A percentile compares a stretch with the other conserved stretches of the same genome.
Conservation (phyloP, 2,113 vertebrate species). For the Hipposideros armiger region DNA sequence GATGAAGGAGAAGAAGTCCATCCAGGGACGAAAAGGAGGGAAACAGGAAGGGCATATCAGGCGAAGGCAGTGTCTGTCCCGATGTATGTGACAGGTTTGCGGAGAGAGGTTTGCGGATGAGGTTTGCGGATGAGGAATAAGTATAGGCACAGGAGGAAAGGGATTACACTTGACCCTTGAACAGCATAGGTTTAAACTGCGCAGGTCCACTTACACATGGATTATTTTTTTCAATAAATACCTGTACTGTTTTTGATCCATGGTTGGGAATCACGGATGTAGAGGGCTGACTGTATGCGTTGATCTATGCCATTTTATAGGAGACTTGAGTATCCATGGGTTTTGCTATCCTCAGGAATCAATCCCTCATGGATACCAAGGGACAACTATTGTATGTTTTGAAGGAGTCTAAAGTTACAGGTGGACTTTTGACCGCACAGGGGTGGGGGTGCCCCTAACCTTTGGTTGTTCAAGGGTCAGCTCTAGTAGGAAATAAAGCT, state of each 20-base stretch:
- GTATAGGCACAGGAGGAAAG: background rate
- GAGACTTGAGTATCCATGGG: background rate
- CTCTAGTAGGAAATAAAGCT: background rate
- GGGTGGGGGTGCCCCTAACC: background rate
- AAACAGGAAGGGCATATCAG: rapidly evolving
- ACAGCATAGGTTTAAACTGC: background rate
- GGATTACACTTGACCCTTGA: background rate
- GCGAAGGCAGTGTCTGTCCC: too few species aligned
- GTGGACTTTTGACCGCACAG: background rate
- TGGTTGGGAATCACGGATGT: background rate
- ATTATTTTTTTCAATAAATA: background rate
- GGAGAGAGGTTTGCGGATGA: background rate
- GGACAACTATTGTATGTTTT: background rate
- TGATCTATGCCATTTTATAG: too few species aligned
- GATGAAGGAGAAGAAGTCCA: background rate
- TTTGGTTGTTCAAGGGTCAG: background rate
- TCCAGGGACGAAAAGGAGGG: background rate
- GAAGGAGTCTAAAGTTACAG: background rate
- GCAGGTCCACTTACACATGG: background rate
- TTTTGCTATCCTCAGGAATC: background rate
- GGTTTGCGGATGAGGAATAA: background rate
- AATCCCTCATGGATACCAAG: background rate
- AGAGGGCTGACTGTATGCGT: background rate
- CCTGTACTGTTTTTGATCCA: background rate
- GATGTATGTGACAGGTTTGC: rapidly evolving